Base-by-base conservation (phyloP, 2,888 invertebrate genomes). In the Xestobium rufovillosum region DNA sequence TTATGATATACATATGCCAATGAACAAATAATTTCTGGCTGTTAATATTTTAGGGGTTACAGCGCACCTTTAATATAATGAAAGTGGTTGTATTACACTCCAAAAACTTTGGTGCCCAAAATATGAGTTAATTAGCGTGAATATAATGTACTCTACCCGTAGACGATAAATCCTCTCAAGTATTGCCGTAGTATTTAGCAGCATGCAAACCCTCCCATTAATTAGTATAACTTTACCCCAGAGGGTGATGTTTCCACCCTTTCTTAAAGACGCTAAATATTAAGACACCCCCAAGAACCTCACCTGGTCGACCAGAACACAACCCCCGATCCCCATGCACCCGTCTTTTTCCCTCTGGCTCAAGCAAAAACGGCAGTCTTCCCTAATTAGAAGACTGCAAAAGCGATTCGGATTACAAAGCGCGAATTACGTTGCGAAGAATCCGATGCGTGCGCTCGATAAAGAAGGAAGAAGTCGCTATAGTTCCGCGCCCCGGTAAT, bases 191-290 rank as follows among this genome's bases (percentile, higher is more conserved):
- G 61, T 61, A 60, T 60, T 62, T 60, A 61, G 61, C 62, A 56
- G 60, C 57, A 59, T 59, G 52, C 60, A 60, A 59, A 63, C 63
- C 61, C 60, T 59, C 56, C 56, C 64, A 65, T 66, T 66, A 66
- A 66, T 66, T 66, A 66, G 65, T 60, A 61, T 61, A 65, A 66
- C 63, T 63, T 60, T 55, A 59, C 65, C 61, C 66, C 48, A 49
- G 64, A 61, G 66, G 60, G 56, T 51, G 50, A 53, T 56, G 50
- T 50, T 45, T 53, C 53, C 51, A 42, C 53, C 59, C 57, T 55
- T 53, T 56, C 56, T 57, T 56, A 56, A 56, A 52, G 53, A 55
- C 44, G 52, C 55, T 54, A 51, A 55, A 56, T 53, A 56, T 56
- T 56, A 57, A 57, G 60, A 56, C 57, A 46, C 47, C 44, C 45